Evolutionary conservation across 1,140 invertebrate genomes (phyloP).

Genomic region (Lysiphlebus fabarum): DNA sequence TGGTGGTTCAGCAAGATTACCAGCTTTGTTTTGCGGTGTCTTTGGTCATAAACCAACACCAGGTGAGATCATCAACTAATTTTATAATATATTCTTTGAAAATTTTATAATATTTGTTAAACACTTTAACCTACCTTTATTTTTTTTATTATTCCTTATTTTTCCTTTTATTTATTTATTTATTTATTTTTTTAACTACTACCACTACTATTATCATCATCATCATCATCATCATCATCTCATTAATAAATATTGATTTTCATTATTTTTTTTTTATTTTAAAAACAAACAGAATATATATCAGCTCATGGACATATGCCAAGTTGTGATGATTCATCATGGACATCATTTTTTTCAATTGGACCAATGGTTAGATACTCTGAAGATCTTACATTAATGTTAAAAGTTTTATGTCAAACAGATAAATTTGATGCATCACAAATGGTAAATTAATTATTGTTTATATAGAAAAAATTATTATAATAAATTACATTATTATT

Average conservation of each 20-base stretch:
- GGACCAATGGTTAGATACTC: conserved; percentile 84
- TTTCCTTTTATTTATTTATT: too few species aligned
- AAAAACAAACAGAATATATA: conserved; percentile 29
- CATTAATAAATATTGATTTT: neutral
- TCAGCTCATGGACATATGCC: conserved; percentile 53
- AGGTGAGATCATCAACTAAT: conserved; percentile 40
- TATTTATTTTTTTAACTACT: too few species aligned
- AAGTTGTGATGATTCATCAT: conserved; percentile 54
- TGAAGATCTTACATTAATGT: conserved; percentile 70
- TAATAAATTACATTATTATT: conserved; percentile 19
- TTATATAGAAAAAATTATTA: neutral
- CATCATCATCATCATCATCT: neutral
- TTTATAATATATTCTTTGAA: neutral
- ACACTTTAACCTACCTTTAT: too few species aligned
- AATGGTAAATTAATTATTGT: conserved; percentile 54
- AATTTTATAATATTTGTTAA: neutral
- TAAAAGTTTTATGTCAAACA: conserved; percentile 65
- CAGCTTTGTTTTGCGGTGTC: conserved; percentile 81
- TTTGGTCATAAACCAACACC: conserved; percentile 80
- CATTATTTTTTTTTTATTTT: conserved; percentile 19
- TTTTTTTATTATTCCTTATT: too few species aligned
- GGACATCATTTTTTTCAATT: conserved; percentile 64
- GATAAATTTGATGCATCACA: conserved; percentile 57
- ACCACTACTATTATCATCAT: too few species aligned
- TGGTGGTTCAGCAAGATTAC: conserved; percentile 79